Base-by-base conservation (phyloP, 2,888 invertebrate genomes). In the Drosophila anceps region DNA sequence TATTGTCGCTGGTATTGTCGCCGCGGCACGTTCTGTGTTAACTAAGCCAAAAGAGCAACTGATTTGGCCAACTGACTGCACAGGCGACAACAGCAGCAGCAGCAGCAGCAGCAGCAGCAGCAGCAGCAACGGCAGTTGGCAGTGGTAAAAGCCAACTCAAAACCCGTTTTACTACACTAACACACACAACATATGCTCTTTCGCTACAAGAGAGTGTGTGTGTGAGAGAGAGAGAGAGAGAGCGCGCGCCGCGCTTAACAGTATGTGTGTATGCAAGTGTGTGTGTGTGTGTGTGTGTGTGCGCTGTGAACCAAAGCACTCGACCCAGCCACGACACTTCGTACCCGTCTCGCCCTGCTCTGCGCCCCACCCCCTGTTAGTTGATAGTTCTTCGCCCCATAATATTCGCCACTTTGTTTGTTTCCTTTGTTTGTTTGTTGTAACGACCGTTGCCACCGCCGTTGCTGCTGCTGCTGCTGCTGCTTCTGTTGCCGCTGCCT, bases 21-120 rank as follows among this genome's bases (percentile, higher is more conserved):
- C 70, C 76, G 81, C 80, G 80, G 71, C 88, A 85, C 88, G 90
- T 85, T 87, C 90, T 85, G 70, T 76, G 85, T 88, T 89, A 81
- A 82, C 81, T 90, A 82, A 90, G 88, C 83, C 77, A 86, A 90
- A 86, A 86, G 88, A 90, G 90, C 83, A 86, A 86, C 90, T 90
- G 88, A 86, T 85, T 84, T 90, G 88, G 76, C 90, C 88, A 90
- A 85, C 89, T 76, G 90, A 84, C 75, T 84, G 78, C 71, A 76
- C 75, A 76, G 73, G 87, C 82, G 80, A 68, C 84, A 83, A 62
- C 70, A 72, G 69, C 65, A 76, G 73, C 69, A 68, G 71, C 73
- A 68, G 48, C 67, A 46, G 31, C 55, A 51, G 54, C 59, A 59
- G 33, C 65, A 39, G 48, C 35, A 31, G 46, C 55, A 33, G 50